These are phyloP conservation scores for Beris morrisii DNA, from an alignment of 2,888 invertebrate genomes.

Conservation along the genomic window DNA sequence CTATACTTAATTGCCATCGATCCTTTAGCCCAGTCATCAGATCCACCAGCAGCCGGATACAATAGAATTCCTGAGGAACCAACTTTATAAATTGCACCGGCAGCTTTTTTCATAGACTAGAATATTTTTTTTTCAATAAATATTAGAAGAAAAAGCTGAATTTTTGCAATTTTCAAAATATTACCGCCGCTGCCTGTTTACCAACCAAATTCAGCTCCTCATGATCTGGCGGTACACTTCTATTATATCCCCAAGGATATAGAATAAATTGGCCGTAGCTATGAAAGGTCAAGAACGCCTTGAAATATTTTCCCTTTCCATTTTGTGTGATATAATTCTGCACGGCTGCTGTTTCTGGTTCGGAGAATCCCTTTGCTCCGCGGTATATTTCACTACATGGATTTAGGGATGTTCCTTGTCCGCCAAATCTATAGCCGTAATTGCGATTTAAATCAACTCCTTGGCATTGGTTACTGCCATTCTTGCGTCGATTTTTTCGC, in stretches of 20 bases:
- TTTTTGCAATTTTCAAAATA: conserved; percentile 15
- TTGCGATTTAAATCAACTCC: conserved; percentile 86
- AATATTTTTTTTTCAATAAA: conserved; percentile 41
- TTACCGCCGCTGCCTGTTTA: conserved; percentile 67
- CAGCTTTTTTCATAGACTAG: conserved; percentile 64
- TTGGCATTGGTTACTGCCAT: conserved; percentile 64
- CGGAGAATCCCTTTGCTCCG: conserved; percentile 79
- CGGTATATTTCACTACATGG: conserved; percentile 82
- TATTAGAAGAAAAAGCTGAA: too few species aligned
- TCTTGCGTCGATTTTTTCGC: conserved; percentile 72
- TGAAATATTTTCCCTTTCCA: conserved; percentile 59
- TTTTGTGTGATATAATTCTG: conserved; percentile 59
- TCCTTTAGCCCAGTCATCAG: conserved; percentile 92
- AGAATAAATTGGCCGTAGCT: conserved; percentile 85
- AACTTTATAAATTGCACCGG: conserved; percentile 68
- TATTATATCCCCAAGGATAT: conserved; percentile 85
- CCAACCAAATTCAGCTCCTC: conserved; percentile 71
- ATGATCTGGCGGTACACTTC: conserved; percentile 69
- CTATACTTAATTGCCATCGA: conserved; percentile 79
- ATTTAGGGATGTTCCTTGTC: conserved; percentile 78
- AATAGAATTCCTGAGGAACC: conserved; percentile 77
- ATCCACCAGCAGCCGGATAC: conserved; percentile 80
- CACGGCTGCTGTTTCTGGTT: conserved; percentile 79
- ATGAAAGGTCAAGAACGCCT: conserved; percentile 77
- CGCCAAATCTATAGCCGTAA: conserved; percentile 87